Percentiles rank a stretch among this genome's conserved stretches.
phyloP scores from a whole-genome alignment of 2,113 vertebrate genomes.

The Planiliza haematocheilus region DNA sequence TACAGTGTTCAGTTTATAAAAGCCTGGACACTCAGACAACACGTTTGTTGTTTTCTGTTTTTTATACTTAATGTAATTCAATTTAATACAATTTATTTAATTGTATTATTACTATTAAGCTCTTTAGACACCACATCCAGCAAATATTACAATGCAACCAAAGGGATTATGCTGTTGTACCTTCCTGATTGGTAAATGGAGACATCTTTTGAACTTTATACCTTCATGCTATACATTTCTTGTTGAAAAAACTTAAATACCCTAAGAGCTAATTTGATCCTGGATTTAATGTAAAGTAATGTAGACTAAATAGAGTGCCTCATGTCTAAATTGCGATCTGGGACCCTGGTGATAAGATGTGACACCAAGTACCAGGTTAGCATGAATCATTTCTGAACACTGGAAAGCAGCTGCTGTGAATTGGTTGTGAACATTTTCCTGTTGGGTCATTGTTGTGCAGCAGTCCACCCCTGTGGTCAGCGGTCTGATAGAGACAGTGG shows the following conservation, averaged over 20 bases:
- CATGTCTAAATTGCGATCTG: too few relatives aligned
- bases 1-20: constrained; percentile 20
- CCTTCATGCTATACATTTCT: too few relatives aligned
- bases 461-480: constrained; percentile 77
- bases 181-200: too few relatives aligned
- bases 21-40: background rate
- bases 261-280: too few relatives aligned
- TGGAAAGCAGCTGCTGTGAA: background rate
- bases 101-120: background rate
- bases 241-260: too few relatives aligned
- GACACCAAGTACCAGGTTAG: background rate
- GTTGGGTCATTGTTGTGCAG: constrained; percentile 28
- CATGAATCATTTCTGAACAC: background rate
- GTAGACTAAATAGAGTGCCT: too few relatives aligned
- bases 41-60: background rate
- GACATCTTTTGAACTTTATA: too few relatives aligned
- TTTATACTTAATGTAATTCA: background rate
- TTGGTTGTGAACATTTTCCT: constrained; percentile 14
- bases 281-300: too few relatives aligned
- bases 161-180: too few relatives aligned
- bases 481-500: constrained; percentile 88
- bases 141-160: too few relatives aligned
- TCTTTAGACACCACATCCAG: too few relatives aligned
- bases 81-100: background rate
- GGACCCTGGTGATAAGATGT: background rate